Evolutionary conservation across 1,140 invertebrate species (phyloP).

Genomic region (Dufourea novaeangliae): DNA sequence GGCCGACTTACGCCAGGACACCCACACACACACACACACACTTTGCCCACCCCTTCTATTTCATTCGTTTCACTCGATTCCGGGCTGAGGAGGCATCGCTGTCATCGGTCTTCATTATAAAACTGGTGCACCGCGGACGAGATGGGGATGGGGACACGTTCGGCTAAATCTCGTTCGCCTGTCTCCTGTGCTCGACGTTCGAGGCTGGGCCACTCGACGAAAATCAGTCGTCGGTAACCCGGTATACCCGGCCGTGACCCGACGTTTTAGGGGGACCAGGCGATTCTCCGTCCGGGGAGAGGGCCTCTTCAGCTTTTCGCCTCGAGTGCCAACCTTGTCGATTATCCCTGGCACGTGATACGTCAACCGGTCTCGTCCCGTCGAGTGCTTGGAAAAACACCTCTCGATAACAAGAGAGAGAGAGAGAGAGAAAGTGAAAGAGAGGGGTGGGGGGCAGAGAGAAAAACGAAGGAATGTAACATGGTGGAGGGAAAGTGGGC

Average conservation of each 20-base stretch:
- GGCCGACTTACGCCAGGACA: slow-evolving; percentile 64
- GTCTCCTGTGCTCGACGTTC: slow-evolving; percentile 39
- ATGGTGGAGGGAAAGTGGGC: slow-evolving; percentile 55
- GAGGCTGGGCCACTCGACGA: slow-evolving; percentile 10
- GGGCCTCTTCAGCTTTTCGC: slow-evolving; percentile 49
- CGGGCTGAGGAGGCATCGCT: slow-evolving; percentile 50
- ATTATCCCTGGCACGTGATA: slow-evolving; percentile 59
- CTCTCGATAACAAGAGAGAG: slow-evolving; percentile 2
- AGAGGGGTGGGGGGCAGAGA: not conserved
- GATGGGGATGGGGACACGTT: not conserved
- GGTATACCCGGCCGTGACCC: slow-evolving; percentile 6
- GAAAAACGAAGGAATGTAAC: not conserved
- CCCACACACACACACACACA: not conserved
- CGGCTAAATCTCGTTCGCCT: slow-evolving; percentile 70
- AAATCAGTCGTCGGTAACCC: slow-evolving; percentile 40
- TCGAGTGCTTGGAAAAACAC: slow-evolving; percentile 42
- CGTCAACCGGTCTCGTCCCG: slow-evolving; percentile 50
- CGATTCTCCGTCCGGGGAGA: slow-evolving; percentile 7
- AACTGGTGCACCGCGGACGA: slow-evolving; percentile 57
- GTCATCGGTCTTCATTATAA: slow-evolving; percentile 78
- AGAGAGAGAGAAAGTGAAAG: not conserved
- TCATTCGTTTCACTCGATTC: slow-evolving; percentile 55
- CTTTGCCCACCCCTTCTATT: slow-evolving; percentile 5
- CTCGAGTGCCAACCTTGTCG: slow-evolving; percentile 60
- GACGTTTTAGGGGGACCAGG: slow-evolving; percentile 28